phyloP scores from a whole-genome alignment of 2,888 invertebrate species.

The Eumerus sabulonum region DNA sequence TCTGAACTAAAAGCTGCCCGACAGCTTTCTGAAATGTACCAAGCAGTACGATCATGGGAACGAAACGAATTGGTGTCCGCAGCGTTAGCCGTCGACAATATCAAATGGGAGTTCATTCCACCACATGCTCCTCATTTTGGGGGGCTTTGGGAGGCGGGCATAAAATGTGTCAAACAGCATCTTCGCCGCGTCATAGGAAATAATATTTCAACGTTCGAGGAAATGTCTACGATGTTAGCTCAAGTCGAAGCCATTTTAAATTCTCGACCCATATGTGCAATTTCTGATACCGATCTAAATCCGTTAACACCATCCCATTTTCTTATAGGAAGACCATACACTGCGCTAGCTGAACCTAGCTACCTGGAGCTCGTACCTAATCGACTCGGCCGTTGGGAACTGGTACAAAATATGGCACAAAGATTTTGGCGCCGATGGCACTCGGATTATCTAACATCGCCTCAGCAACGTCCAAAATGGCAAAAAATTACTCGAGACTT shows the following conservation, averaged over 20 bases:
- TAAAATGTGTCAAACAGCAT: slow-evolving; percentile 58
- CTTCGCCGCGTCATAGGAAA: slow-evolving; percentile 9
- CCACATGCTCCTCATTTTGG: slow-evolving; percentile 53
- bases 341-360: slow-evolving; percentile 44
- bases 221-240: slow-evolving; percentile 52
- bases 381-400: slow-evolving; percentile 44
- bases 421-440: slow-evolving; percentile 54
- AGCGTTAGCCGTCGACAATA: slow-evolving; percentile 40
- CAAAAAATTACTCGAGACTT: not conserved
- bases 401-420: slow-evolving; percentile 56
- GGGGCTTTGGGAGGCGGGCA: slow-evolving; percentile 58
- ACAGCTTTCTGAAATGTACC: slow-evolving; percentile 34
- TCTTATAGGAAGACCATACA: slow-evolving; percentile 46
- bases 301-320: slow-evolving; percentile 56
- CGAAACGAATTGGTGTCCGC: slow-evolving; percentile 33
- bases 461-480: slow-evolving; percentile 47
- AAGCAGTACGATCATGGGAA: slow-evolving; percentile 22
- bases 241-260: slow-evolving; percentile 55
- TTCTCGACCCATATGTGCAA: slow-evolving; percentile 46
- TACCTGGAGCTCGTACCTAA: slow-evolving; percentile 18
- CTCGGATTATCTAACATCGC: slow-evolving; percentile 14
- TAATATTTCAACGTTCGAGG: slow-evolving; percentile 39
- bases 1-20: slow-evolving; percentile 54
- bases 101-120: slow-evolving; percentile 58
- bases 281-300: slow-evolving; percentile 48